Evolutionary conservation across 2,113 vertebrate species (phyloP), one percentile per base, ranked within the genome.

Genomic region (Xerus inauris): DNA sequence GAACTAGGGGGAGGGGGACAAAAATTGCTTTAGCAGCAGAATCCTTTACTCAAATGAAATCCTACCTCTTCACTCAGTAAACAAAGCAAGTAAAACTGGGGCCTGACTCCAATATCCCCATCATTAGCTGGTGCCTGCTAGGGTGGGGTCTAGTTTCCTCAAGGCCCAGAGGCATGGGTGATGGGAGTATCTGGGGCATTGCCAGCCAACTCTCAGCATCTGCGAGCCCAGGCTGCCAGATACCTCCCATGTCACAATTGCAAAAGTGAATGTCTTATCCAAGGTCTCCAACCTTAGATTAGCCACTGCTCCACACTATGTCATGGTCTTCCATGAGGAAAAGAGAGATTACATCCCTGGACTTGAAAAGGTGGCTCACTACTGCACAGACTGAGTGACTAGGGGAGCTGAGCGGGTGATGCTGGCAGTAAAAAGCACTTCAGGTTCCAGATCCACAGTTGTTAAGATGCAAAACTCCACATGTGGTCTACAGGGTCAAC

Each of bases 1-100:
- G 28, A 85, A 35, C 1, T 62, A 28, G 38, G 4, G n/a, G 3
- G 20, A 17, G 3, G 4, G 73, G 14, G 22, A 64, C 3, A 51
- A 89, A 93, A 47, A 57, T 14, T 83, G 49, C 57, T 76, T 96
- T 59, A 89, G 54, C 30, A 42, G 35, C 45, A 91, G 59, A 75
- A 57, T 17, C 1, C 12, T 87, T 79, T 49, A 47, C 86, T 76
- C 77, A 47, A 54, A 71, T 69, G 62, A 89, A 92, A 93, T 22
- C 67, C 40, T 67, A 32, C 26, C 57, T 49, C 64, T 89, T 54
- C 51, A 20, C 47, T 9, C 73, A 45, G n/a, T 1, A 67, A 35
- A 59, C 26, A 75, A 57, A 81, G 45, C 28, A 59, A 62, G 26
- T 51, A 75, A 64, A 75, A 64, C 40, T 26, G 30, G 11, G 3